Evolutionary conservation across 2,888 invertebrate genomes (phyloP), one percentile per base, ranked within the genome.

Genomic region (Pardosa pseudoannulata): DNA sequence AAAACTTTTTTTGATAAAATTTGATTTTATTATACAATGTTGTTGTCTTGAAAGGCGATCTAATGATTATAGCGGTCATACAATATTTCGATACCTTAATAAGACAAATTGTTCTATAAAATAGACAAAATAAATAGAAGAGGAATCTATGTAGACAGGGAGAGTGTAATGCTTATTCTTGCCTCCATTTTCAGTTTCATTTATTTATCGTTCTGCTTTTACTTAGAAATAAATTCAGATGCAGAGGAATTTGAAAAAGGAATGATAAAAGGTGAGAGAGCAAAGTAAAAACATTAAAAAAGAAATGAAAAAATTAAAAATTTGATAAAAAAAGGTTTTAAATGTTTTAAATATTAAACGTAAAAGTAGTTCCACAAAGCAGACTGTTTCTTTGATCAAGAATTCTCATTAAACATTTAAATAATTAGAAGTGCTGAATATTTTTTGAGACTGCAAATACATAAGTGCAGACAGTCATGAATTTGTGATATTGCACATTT

Each of bases 371-470:
- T 74, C 56, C 74, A 67, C 28, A 74, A 73, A 28, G 46, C 46
- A 46, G 13, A 29, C 27, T 67, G 23, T 29, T 74, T 67, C 81
- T 81, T 68, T 74, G 81, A 81, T 68, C 68, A 67, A 19, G 65
- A 68, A 50, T n/a, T 81, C 56, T 81, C 68, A 68, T 68, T 81
- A 74, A 81, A 72, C 32, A 72, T 72, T 64, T 79, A 79, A 56
- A 36, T 29, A 36, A 32, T 72, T 72, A 65, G 46, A 36, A 36
- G 36, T 36, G 9, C 36, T 9, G 36, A 7, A 9, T 5, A 36
- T 36, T 36, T 36, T 36, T 36, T 36, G 36, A 9, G 9, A 36
- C 9, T 7, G 36, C 9, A 9, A 36, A 36, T 36, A 9, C 36
- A 36, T 9, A 36, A 36, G 9, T 9, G 9, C 9, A 9, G 36